Base-by-base conservation (phyloP, 1,140 invertebrate genomes). In the Solenopsis fugax region DNA sequence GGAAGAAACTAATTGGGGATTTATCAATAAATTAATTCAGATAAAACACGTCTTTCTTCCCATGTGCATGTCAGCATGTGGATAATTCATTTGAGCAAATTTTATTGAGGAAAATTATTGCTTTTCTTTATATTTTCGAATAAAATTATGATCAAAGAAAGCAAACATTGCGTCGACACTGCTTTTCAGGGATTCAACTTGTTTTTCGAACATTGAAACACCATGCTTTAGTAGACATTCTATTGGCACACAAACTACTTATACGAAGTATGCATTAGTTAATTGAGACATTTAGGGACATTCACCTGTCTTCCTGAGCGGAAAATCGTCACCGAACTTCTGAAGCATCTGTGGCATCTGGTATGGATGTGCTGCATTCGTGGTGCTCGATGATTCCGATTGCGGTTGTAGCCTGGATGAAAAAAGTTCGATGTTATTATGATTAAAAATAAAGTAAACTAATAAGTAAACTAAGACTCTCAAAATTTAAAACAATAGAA, bases 301-400 rank as follows among this genome's bases (percentile, higher is more conserved):
- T 91, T 94, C 96, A 99, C 98, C 98, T 96, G 98, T 99, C 96
- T 99, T 99, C 88, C 98, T 95, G 2, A 99, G 96, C 64, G 98
- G 98, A 95, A 98, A 99, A 96, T 99, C 98, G 89, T 97, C 94
- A 87, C 94, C 88, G 82, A 96, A 94, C 92, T 95, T 94, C 85
- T 96, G 94, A 34, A 96, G 93, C 94, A 95, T 91, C 89, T 96
- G 95, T 50, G 97, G 97, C 95, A 97, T 96, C 92, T 97, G 95
- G 93, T 97, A 97, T 4, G 97, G 97, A 95, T 97, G 97, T 86
- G 96, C 96, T 76, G 96, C 96, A 88, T 96, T 96, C 54, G 94
- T 91, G 88, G 94, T 91, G 94, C 95, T 92, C 94, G 93, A 87
- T 18, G 94, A 94, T 41, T 95, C 94, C 16, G 95, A 94, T 62